Base-by-base conservation (phyloP, 2,888 invertebrate species). In the Pegoplata infirma region DNA sequence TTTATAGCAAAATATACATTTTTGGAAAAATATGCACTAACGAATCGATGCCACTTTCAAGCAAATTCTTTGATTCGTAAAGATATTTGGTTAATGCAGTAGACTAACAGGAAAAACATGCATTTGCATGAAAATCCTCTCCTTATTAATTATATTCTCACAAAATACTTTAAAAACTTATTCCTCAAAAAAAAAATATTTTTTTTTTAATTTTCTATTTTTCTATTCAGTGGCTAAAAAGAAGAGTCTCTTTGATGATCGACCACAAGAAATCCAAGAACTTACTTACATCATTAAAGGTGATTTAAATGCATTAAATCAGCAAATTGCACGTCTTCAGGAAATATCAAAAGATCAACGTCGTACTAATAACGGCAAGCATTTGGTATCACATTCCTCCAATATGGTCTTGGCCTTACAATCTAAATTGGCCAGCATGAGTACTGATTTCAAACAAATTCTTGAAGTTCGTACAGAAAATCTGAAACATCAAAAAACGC, bases 391-490 rank as follows among this genome's bases (percentile, higher is more conserved):
- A 82, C 97, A 97, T 92, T 96, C 97, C 71, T 97, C 96, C 55
- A 97, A 96, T 88, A 97, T 98, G 80, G 98, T 98, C 7, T 92
- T 98, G 77, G 95, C 97, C 5, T 90, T 97, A 76, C 97, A 97
- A 91, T 98, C 98, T 1, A 96, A 98, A 89, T 91, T 99, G 83
- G 99, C 98, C 32, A 94, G 94, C 80, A 98, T 99, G 96, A 98
- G 98, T 55, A 97, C 96, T 81, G 97, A 98, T 86, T 99, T 99
- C 89, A 98, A 99, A 90, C 96, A 95, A 91, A 98, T 99, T 55
- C 92, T 99, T 71, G 99, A 99, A 93, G 96, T 98, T 17, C 92
- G 99, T 84, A 98, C 98, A 14, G 98, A 99, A 92, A 99, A 98
- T 91, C 91, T 99, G 87, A 97, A 97, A 89, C 96, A 98, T 85